Percentiles rank a stretch among this genome's conserved stretches.
Conservation (phyloP, 1,140 invertebrate species). For the Rhyzopertha dominica region DNA sequence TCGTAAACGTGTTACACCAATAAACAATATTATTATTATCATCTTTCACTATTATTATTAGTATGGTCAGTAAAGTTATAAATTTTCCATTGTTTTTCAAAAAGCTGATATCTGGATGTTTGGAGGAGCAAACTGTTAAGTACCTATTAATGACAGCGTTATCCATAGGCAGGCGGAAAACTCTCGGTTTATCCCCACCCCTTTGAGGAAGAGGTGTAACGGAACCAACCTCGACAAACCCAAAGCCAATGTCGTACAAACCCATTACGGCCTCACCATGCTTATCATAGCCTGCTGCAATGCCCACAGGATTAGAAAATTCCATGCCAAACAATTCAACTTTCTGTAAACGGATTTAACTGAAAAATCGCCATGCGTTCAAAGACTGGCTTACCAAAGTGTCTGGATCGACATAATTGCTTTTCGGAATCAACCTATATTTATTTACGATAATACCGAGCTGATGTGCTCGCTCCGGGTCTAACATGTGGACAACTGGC, state of each 20-base stretch:
- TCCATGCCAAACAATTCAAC: conserved; percentile 65
- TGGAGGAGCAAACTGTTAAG: no score
- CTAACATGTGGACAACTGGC: conserved; percentile 61
- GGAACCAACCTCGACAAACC: conserved; percentile 95
- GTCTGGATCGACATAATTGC: conserved; percentile 54
- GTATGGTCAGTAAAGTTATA: not conserved
- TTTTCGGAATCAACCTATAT: conserved; percentile 63
- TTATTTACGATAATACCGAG: conserved; percentile 69
- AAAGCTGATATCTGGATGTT: not conserved
- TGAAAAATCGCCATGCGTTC: no score
- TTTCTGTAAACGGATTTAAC: conserved; percentile 49
- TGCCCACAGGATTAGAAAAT: conserved; percentile 86
- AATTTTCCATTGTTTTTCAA: not conserved
- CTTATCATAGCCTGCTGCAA: conserved; percentile 98
- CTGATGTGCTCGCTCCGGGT: conserved; percentile 76
- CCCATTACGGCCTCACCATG: conserved; percentile 86
- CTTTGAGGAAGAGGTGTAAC: conserved; percentile 88
- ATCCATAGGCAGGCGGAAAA: conserved; percentile 84
- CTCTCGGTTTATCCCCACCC: conserved; percentile 87
- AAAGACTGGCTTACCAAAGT: conserved; percentile 60
- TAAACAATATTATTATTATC: no score
- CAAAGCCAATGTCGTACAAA: conserved; percentile 82
- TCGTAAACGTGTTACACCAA: no score
- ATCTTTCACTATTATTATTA: no score
- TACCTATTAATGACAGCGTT: conserved; percentile 89